Base-by-base conservation (phyloP, 1,140 invertebrate genomes). In the Drosophila bipectinata region DNA sequence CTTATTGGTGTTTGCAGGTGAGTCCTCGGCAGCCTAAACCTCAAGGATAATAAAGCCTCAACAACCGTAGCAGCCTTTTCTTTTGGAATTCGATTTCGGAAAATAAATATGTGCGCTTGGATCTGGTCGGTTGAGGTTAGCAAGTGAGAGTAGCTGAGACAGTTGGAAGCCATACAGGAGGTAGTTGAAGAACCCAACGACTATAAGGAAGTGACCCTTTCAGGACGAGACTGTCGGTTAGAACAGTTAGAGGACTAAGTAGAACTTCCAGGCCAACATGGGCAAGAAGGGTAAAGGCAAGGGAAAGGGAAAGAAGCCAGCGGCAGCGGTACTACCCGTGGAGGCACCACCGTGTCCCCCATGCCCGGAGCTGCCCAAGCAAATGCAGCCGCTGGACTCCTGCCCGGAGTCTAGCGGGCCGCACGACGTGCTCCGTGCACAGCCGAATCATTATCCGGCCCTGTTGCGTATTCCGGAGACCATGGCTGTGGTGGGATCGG, bases 401-500 rank as follows among this genome's bases (percentile, higher is more conserved):
- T 89, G 85, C 26, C 85, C 84, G 0, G 81, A 90, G 45, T 68
- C 78, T 3, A 68, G 53, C 3, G 81, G 81, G 1, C 73, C 80
- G 3, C 77, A 90, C 6, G 85, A 90, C 37, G 84, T 76, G 34
- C 53, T 68, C 7, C 80, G 87, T 4, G 87, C 80, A 4, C 77
- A 90, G 47, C 83, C 90, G 14, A 91, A 91, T 64, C 81, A 85
- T 59, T 91, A 91, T 62, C 90, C 90, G 12, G 90, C 90, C 9
- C 57, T 90, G 21, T 48, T 90, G 3, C 76, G 79, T 15, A 79
- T 82, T 8, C 90, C 90, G 24, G 89, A 91, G 47, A 90, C 84
- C 2, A 88, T 91, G 81, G 90, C 90, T 1, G 88, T 91, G 45
- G 84, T 91, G 34, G 90, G 90, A 3, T 91, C 90, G 0, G 90